Base-by-base conservation (phyloP, 35 echinoderm and acorn worm genomes). In the Ophioderma brevispina region DNA sequence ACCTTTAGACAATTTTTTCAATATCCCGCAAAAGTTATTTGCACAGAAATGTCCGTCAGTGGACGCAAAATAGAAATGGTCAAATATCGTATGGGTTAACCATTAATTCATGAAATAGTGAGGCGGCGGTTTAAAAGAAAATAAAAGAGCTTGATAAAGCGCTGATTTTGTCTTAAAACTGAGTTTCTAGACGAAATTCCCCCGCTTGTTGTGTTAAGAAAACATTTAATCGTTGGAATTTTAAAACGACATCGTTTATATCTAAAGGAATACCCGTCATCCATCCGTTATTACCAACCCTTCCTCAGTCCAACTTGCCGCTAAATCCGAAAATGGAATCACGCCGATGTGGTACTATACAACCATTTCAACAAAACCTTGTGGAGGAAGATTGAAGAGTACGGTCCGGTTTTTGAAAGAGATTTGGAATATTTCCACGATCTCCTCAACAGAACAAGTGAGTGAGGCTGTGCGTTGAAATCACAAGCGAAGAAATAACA, bases 131-230 rank as follows among this genome's bases (percentile, higher is more conserved):
- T 13, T 31, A 79, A 39, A 50, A 78, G 18, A 76, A 84, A n/a
- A n/a, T n/a, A 14, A 0, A 40, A 32, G 25, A 81, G 25, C 80
- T 95, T 17, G 94, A 88, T 40, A 92, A 84, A n/a, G 89, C 31
- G 64, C 92, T 25, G 89, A 95, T 35, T 82, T 95, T 31, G 86
- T 95, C n/a, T 31, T 95, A 36, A n/a, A 25, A 95, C 85, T 36
- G 94, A 95, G 33, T 95, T 92, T 55, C 92, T 64, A 23, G 89
- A 92, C 35, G 89, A 95, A 46, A 92, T n/a, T n/a, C n/a, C n/a
- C n/a, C n/a, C 94, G 2, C 75, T 95, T 19, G 31, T 95, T 33
- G 35, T 95, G 35, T 63, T 95, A 32, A 87, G 56, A 36, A 87
- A 92, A 84, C 33, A 84, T 8, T 38, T 95, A 32, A n/a, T n/a